Percentiles rank a stretch among this genome's conserved stretches.
Evolutionary conservation across 2,797 vertebrate species (phyloP).

Genomic region (Xenentodon cancila): DNA sequence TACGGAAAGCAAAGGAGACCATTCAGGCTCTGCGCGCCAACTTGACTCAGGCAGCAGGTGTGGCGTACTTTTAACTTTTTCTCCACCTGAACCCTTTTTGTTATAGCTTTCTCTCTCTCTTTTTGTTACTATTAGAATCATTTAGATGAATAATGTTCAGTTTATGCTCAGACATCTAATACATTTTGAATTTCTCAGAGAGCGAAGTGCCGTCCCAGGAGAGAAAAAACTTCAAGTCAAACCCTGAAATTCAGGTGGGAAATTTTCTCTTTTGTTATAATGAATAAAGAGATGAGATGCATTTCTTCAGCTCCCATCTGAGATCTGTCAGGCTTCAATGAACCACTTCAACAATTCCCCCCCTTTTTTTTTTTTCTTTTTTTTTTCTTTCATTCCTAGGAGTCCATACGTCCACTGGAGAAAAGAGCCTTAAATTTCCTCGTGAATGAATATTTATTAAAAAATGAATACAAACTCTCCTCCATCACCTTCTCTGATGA

Average conservation of each 20-base stretch:
- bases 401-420: conserved; percentile 96
- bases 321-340: conserved; percentile 4
- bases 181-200: conserved; percentile 83
- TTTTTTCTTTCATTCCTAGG: conserved; percentile 77
- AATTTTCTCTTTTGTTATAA: conserved; percentile 14
- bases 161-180: conserved; percentile 43
- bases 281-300: conserved; percentile 13
- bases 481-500: conserved; percentile 99
- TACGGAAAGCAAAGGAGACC: conserved; percentile 99
- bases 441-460: conserved; percentile 99
- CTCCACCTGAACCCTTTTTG: conserved; percentile 69
- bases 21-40: conserved; percentile 99
- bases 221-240: conserved; percentile 98
- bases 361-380: conserved; percentile 11
- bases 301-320: conserved; percentile 14
- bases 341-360: conserved; percentile 30
- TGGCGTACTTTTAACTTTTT: conserved; percentile 97
- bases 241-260: conserved; percentile 99
- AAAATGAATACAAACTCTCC: conserved; percentile 97
- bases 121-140: conserved; percentile 39
- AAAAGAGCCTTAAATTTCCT: conserved; percentile 99
- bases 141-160: conserved; percentile 28
- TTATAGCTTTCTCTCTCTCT: conserved; percentile 49
- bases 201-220: conserved; percentile 96
- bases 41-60: conserved; percentile 99